These are phyloP conservation scores for Papilio helenus DNA, from an alignment of 1,140 invertebrate genomes.

Conservation along the genomic window DNA sequence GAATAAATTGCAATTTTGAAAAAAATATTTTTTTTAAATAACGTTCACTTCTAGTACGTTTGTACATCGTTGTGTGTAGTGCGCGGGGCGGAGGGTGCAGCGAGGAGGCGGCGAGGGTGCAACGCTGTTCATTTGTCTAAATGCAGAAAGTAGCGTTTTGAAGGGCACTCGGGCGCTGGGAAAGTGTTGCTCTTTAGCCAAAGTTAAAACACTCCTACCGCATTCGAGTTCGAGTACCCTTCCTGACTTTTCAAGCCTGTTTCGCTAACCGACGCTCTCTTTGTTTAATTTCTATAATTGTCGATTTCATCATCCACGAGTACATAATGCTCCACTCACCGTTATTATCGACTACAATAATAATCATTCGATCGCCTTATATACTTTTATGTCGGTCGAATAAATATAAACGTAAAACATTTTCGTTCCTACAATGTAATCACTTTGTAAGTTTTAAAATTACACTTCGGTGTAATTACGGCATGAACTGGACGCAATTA, in stretches of 20 bases:
- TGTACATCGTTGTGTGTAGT: slow-evolving; percentile 50
- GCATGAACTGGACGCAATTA: slow-evolving; percentile 61
- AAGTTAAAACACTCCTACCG: slow-evolving; percentile 73
- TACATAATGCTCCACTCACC: slow-evolving; percentile 44
- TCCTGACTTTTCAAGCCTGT: slow-evolving; percentile 48
- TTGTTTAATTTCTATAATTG: slow-evolving; percentile 56
- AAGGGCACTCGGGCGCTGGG: slow-evolving; percentile 72
- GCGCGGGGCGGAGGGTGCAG: slow-evolving; percentile 66
- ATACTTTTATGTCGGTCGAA: slow-evolving; percentile 37
- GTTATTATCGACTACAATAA: slow-evolving; percentile 41
- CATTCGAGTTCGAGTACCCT: slow-evolving; percentile 46
- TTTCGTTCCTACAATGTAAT: slow-evolving; percentile 58
- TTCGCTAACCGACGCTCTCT: slow-evolving; percentile 58
- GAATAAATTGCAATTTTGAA: too few species aligned
- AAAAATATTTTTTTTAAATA: background rate
- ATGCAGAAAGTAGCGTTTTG: slow-evolving; percentile 69
- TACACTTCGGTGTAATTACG: slow-evolving; percentile 66
- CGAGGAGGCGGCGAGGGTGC: slow-evolving; percentile 59
- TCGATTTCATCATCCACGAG: slow-evolving; percentile 50
- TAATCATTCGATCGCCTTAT: slow-evolving; percentile 19
- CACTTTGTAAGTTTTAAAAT: slow-evolving; percentile 71
- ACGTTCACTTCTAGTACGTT: slow-evolving; percentile 44
- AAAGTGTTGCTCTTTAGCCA: slow-evolving; percentile 81
- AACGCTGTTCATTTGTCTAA: slow-evolving; percentile 81
- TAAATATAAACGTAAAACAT: slow-evolving; percentile 50